Base-by-base conservation (phyloP, 2,888 invertebrate species). In the Cecidostiba fungosa region DNA sequence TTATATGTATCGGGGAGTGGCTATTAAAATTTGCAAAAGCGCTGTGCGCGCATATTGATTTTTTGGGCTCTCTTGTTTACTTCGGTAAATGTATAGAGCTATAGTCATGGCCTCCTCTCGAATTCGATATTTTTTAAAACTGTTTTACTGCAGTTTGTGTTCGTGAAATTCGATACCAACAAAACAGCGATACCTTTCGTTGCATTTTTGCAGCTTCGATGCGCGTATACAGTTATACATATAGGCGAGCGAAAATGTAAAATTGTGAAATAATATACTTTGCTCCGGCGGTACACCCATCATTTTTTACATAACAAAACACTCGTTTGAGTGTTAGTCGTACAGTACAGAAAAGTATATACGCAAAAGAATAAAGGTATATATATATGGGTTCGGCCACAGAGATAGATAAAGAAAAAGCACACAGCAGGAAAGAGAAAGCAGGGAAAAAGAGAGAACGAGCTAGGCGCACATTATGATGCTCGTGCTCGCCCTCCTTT, bases 401-500 rank as follows among this genome's bases (percentile, higher is more conserved):
- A 14, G 69, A 6, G n/a, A n/a, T n/a, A 47, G 69, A 69, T 62
- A 59, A 43, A 74, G 29, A 73, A 78, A 78, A 74, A 47, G 29
- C 47, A 39, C 36, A 26, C 47, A 29, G 47, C 12, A 69, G 0
- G 36, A 69, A 29, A 8, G 23, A 32, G 59, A 36, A 19, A 82
- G 70, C 14, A 29, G 66, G 19, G 47, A 14, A 50, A 66, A 43
- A 62, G 70, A 59, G 36, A 50, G 47, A 39, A 50, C 69, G 14
- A 50, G 39, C 69, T 47, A 3, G 47, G 43, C 19, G 59, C 23
- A 16, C 78, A 74, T 54, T 78, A 66, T 54, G 23, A 85, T 54
- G 72, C 62, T 72, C 73, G 23, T 39, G 8, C 73, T 66, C 47
- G 12, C 83, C 43, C 76, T 80, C 43, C 80, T 54, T 76, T 29